Evolutionary conservation across 2,888 invertebrate genomes (phyloP).

Genomic region (Hofmannophila pseudospretella): DNA sequence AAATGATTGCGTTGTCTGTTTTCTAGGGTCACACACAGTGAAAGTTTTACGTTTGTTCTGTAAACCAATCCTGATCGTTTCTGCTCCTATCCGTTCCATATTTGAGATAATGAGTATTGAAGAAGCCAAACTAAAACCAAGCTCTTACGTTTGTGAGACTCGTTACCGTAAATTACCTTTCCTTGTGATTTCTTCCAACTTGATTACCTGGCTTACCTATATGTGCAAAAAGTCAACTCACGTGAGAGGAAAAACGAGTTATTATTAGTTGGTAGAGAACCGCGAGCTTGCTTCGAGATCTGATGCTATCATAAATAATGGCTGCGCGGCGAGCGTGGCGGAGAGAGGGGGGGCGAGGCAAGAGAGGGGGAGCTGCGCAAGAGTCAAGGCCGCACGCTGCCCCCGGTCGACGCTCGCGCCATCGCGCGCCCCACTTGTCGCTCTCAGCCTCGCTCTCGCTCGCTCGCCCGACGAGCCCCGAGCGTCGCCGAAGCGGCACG

Average conservation of each 20-base stretch:
- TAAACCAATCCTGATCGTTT: too few relatives aligned
- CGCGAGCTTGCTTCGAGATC: constrained; percentile 68
- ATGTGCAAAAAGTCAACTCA: constrained; percentile 64
- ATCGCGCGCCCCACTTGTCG: constrained; percentile 46
- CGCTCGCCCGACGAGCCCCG: constrained; percentile 34
- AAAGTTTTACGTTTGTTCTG: constrained; percentile 45
- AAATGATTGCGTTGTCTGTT: constrained; percentile 66
- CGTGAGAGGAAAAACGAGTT: constrained; percentile 76
- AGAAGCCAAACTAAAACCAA: too few relatives aligned
- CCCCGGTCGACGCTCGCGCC: constrained; percentile 80
- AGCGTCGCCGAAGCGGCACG: constrained; percentile 53
- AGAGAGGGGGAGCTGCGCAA: constrained; percentile 39
- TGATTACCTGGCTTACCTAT: too few relatives aligned
- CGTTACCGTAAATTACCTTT: too few relatives aligned
- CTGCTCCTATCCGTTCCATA: too few relatives aligned
- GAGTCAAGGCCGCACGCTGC: constrained; percentile 88
- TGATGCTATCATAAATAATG: constrained; percentile 77
- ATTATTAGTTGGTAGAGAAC: constrained; percentile 73
- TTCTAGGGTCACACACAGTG: constrained; percentile 57
- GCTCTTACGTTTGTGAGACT: too few relatives aligned
- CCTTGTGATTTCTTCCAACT: too few relatives aligned
- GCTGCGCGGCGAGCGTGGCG: constrained; percentile 57
- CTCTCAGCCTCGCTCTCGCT: constrained; percentile 53
- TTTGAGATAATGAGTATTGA: too few relatives aligned
- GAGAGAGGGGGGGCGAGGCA: constrained; percentile 30